phyloP scores from a whole-genome alignment of 1,140 invertebrate genomes.

The Euwallacea fornicatus region DNA sequence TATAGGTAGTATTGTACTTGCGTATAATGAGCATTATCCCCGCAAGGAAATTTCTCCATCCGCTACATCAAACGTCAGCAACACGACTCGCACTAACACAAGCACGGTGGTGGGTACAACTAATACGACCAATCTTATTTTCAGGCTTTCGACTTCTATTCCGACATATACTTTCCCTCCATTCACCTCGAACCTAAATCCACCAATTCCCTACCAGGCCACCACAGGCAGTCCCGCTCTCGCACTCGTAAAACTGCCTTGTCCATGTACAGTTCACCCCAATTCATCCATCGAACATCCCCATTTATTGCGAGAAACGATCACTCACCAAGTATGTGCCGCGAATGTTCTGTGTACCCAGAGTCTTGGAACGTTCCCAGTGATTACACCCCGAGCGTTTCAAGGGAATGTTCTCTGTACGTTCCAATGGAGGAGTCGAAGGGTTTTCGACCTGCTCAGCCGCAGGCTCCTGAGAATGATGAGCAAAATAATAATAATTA shows the following conservation, averaged over 20 bases:
- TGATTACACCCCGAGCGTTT: slow-evolving; percentile 25
- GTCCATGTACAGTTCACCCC: slow-evolving; percentile 51
- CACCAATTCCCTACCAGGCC: slow-evolving; percentile 53
- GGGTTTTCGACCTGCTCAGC: not conserved
- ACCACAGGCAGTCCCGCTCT: slow-evolving; percentile 54
- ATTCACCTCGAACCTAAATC: slow-evolving; percentile 48
- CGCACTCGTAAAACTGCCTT: slow-evolving; percentile 50
- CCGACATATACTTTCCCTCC: slow-evolving; percentile 66
- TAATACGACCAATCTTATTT: slow-evolving; percentile 17
- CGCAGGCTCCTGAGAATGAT: slow-evolving; percentile 13
- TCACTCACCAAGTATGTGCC: slow-evolving; percentile 29
- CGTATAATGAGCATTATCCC: too few species aligned
- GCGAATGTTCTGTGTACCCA: slow-evolving; percentile 34
- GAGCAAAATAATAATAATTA: slow-evolving; percentile 33
- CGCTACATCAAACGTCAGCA: too few species aligned
- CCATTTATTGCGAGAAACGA: slow-evolving; percentile 26
- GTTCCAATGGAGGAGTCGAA: slow-evolving; percentile 7
- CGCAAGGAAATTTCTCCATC: not conserved
- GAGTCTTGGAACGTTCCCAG: slow-evolving; percentile 30
- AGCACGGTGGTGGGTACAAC: slow-evolving; percentile 13
- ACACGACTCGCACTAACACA: too few species aligned
- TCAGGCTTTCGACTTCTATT: slow-evolving; percentile 62
- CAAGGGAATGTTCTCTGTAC: slow-evolving; percentile 34
- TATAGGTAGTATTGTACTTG: not conserved
- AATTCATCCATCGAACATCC: slow-evolving; percentile 43